Conservation (phyloP, 1,140 invertebrate genomes). For the Bombus superbus region DNA sequence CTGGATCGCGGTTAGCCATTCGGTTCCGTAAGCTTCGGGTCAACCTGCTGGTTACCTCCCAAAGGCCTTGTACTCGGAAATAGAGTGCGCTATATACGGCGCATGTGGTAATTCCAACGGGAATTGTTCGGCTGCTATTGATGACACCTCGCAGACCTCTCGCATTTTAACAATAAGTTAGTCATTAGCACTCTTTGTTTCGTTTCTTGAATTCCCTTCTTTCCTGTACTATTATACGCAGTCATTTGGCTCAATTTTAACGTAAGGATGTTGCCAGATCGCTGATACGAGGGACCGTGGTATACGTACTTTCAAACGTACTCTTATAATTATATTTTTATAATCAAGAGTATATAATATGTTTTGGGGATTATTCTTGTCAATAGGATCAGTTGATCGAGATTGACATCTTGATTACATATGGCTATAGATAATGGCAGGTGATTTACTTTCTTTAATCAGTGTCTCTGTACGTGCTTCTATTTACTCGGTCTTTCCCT, state of each 20-base stretch:
- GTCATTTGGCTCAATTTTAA: background rate
- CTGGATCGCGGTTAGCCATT: conserved; percentile 58
- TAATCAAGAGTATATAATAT: background rate
- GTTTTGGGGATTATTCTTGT: background rate
- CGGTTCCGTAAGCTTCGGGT: conserved; percentile 61
- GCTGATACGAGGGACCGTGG: background rate
- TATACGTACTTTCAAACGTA: background rate
- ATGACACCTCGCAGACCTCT: conserved; percentile 53
- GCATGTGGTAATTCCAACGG: conserved; percentile 51
- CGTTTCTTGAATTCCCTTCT: background rate
- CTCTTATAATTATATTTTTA: background rate
- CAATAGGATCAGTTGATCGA: background rate
- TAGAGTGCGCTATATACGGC: conserved; percentile 62
- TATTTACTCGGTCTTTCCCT: too few species aligned
- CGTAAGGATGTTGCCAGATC: background rate
- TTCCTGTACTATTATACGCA: background rate
- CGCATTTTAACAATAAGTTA: conserved; percentile 10
- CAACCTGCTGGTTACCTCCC: conserved; percentile 65
- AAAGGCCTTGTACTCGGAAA: conserved; percentile 69
- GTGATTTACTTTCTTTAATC: background rate
- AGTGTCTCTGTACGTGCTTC: too few species aligned
- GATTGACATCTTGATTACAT: background rate
- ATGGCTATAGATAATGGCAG: too few species aligned
- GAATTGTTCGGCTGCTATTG: conserved; percentile 58
- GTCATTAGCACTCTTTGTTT: background rate